Conservation (phyloP, 2,888 invertebrate species). For the Bellardia pandia region DNA sequence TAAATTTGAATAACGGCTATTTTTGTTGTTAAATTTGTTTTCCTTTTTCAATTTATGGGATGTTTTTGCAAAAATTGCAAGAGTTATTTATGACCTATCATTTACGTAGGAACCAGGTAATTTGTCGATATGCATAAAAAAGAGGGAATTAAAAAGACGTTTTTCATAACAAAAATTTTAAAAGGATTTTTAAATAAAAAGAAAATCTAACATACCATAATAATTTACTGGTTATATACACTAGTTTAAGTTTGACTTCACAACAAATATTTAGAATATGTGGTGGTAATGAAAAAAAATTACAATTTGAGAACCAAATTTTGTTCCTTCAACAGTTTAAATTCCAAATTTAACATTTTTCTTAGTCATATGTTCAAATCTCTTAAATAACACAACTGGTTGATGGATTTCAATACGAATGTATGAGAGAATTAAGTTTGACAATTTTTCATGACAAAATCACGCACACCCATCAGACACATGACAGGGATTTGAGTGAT, state of each 20-base stretch:
- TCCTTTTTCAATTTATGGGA: constrained; percentile 25
- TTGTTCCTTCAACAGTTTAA: too few species aligned
- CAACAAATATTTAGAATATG: too few species aligned
- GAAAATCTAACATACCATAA: too few species aligned
- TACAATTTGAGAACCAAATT: too few species aligned
- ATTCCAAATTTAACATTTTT: too few species aligned
- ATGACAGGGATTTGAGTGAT: background rate
- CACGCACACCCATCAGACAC: background rate
- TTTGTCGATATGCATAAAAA: constrained; percentile 61
- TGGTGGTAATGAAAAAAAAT: too few species aligned
- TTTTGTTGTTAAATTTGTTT: constrained; percentile 20
- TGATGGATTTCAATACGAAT: constrained; percentile 12
- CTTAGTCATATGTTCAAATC: too few species aligned
- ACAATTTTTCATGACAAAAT: constrained; percentile 5
- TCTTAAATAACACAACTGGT: background rate
- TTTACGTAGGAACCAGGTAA: constrained; percentile 23
- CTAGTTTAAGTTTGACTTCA: too few species aligned
- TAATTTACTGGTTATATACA: too few species aligned
- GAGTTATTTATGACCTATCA: constrained; percentile 59
- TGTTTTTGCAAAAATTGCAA: constrained; percentile 31
- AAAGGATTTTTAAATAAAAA: too few species aligned
- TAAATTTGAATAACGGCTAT: constrained; percentile 40
- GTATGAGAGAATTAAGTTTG: background rate
- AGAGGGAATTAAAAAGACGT: background rate
- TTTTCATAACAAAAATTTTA: background rate